These are phyloP conservation scores for Centrocercus urophasianus DNA, from an alignment of 2,113 vertebrate species.

Conservation along the genomic window DNA sequence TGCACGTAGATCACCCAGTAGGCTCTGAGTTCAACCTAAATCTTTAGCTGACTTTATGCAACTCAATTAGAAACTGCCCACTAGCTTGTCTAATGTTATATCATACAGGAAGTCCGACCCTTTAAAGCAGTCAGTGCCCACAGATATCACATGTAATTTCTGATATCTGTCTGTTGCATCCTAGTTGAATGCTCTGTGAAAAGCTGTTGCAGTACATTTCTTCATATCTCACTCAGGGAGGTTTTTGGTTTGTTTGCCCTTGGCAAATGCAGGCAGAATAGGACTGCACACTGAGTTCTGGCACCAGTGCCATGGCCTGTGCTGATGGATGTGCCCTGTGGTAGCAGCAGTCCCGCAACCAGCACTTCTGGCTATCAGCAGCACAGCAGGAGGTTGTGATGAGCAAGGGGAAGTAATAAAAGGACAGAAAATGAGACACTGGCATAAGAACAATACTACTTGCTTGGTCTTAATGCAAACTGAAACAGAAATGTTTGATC, in stretches of 20 bases:
- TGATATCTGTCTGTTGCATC: background rate
- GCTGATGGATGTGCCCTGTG: background rate
- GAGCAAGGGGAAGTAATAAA: constrained; percentile 31
- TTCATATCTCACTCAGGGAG: background rate
- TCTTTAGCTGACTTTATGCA: background rate
- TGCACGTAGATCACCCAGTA: background rate
- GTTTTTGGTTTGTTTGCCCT: constrained; percentile 46
- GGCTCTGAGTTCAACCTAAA: background rate
- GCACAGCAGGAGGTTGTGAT: constrained; percentile 27
- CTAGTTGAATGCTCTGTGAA: background rate
- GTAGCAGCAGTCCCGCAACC: background rate
- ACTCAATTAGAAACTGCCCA: background rate
- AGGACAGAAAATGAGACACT: constrained; percentile 29
- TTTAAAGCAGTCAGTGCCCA: background rate
- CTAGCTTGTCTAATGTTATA: background rate
- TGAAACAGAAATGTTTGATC: background rate
- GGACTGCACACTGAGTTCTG: constrained; percentile 20
- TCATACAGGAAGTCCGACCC: background rate
- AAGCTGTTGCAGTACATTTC: background rate
- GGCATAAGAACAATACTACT: background rate
- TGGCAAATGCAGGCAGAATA: constrained; percentile 15
- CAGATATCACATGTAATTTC: background rate
- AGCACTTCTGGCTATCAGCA: constrained; percentile 52
- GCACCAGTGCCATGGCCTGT: background rate
- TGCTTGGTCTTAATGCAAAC: background rate